These are phyloP conservation scores for Dinothrombium tinctorium DNA, from an alignment of 1,140 invertebrate genomes.

Conservation along the genomic window DNA sequence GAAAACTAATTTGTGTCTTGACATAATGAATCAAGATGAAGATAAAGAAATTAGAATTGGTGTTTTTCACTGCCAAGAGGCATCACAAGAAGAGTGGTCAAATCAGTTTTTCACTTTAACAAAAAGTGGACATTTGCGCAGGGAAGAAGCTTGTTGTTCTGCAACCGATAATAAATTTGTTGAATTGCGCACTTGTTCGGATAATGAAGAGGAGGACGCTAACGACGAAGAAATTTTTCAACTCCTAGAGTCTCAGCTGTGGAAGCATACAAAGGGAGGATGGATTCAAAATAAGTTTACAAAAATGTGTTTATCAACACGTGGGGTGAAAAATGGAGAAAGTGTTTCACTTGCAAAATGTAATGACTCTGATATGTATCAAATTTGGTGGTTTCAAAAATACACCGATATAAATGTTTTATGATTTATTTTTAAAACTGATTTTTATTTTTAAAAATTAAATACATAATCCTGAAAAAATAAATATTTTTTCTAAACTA, in stretches of 20 bases:
- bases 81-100: constrained; percentile 1
- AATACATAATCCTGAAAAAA: too few relatives aligned
- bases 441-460: too few relatives aligned
- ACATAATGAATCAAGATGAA: constrained; percentile 47
- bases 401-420: too few relatives aligned
- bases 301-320: constrained; percentile 18
- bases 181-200: constrained; percentile 4
- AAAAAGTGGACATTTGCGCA: constrained; percentile 38
- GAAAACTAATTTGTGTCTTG: constrained; percentile 39
- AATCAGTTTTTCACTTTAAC: constrained; percentile 33
- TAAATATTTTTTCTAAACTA: too few relatives aligned
- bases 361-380: constrained; percentile 15
- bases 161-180: constrained; percentile 23
- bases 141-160: constrained; percentile 47
- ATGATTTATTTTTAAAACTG: too few relatives aligned
- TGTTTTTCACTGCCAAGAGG: constrained; percentile 7
- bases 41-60: constrained; percentile 35
- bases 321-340: constrained; percentile 9
- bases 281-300: constrained; percentile 17
- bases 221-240: constrained; percentile 25
- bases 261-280: constrained; percentile 25
- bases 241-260: too few relatives aligned
- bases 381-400: constrained; percentile 19
- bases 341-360: constrained; percentile 15
- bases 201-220: constrained; percentile 12